Evolutionary conservation across 2,113 vertebrate genomes (phyloP), one percentile per base, ranked within the genome.

Genomic region (Hydropotes inermis): DNA sequence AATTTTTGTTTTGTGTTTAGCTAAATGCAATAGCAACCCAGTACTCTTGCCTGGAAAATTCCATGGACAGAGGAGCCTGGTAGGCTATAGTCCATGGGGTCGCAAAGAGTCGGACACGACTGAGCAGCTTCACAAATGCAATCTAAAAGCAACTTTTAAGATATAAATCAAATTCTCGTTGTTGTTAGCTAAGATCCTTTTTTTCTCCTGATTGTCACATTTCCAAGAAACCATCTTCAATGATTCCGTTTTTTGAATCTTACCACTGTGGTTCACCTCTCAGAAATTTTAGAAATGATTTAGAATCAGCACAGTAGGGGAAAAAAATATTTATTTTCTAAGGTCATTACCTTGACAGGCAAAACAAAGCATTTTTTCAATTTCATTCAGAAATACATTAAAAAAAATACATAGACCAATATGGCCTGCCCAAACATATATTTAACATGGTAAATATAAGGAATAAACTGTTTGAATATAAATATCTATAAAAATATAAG

Each of bases 361-460:
- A 99, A 98, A 98, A 98, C 95, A 97, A 98, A 98, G 97, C 97
- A 98, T 98, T 97, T 99, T 95, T 85, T 97, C 98, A 97, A 99
- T 99, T 99, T 99, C 99, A 99, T 98, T 99, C 99, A 99, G 99
- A 99, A 99, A 99, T 99, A 99, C 95, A 98, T 98, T 90, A 0
- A 54, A 85, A 98, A 97, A 98, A 96, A 98, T 97, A 98, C 98
- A 99, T 99, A 98, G 99, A 99, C 99, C 99, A 99, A 99, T 99
- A 98, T 99, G 99, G 99, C 99, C 99, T 97, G 98, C 97, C 98
- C 97, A 82, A 97, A 98, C 95, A 97, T 98, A 99, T 98, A 98
- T 99, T 99, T 98, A 98, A 99, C 99, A 99, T 98, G 98, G 99
- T 99, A 99, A 99, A 99, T 99, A 99, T 99, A 99, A 99, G 39